Evolutionary conservation across 2,113 vertebrate genomes (phyloP).

Genomic region (Tachuris rubrigastra): DNA sequence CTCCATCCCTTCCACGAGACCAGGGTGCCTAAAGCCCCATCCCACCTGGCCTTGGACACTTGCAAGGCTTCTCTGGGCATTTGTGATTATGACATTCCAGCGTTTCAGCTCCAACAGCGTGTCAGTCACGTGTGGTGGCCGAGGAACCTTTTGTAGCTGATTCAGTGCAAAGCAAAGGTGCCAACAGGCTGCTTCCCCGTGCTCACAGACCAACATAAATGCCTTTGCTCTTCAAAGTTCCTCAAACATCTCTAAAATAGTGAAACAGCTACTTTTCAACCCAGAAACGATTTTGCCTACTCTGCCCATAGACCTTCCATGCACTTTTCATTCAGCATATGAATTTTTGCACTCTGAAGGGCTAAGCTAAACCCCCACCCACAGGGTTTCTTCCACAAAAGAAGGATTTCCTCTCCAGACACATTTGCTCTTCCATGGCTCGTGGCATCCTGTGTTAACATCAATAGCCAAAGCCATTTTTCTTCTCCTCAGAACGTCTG

Average conservation of each 20-base stretch:
- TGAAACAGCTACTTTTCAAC: background rate
- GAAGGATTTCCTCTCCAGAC: background rate
- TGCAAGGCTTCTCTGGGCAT: background rate
- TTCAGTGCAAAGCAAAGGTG: rapidly evolving
- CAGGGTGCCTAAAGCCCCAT: background rate
- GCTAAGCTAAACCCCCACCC: background rate
- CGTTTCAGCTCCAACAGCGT: background rate
- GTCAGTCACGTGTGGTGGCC: rapidly evolving
- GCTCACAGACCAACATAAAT: background rate
- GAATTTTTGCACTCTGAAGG: background rate
- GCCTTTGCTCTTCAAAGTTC: background rate
- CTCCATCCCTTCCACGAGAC: background rate
- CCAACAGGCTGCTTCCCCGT: background rate
- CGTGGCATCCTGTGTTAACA: background rate
- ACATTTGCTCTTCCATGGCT: background rate
- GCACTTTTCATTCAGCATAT: background rate
- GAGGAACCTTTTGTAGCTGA: background rate
- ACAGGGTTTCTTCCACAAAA: background rate
- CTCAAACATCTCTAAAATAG: background rate
- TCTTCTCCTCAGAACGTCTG: background rate
- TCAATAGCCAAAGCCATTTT: background rate
- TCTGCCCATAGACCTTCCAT: rapidly evolving
- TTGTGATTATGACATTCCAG: no score
- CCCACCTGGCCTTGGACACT: background rate
- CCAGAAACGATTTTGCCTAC: background rate